Conservation (phyloP, 2,113 vertebrate genomes). For the Hyperoodon ampullatus region DNA sequence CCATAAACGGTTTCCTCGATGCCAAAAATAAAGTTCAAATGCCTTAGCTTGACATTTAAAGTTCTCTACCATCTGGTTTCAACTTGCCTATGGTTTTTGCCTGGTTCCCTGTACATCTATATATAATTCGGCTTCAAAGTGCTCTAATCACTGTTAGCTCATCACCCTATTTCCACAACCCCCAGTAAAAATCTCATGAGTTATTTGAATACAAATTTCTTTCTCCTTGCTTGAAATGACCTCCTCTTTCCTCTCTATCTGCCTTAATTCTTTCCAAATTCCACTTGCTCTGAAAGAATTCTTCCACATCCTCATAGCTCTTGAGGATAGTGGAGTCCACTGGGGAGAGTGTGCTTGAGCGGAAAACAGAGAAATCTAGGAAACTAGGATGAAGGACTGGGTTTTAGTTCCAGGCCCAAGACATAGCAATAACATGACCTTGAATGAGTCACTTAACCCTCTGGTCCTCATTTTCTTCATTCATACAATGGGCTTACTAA, state of each 20-base stretch:
- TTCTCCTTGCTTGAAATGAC: background rate
- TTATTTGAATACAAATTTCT: background rate
- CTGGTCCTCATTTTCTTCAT: background rate
- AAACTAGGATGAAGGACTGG: background rate
- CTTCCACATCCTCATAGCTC: background rate
- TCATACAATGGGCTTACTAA: background rate
- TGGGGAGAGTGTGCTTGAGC: background rate
- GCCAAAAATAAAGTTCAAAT: conserved; percentile 71
- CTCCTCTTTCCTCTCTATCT: background rate
- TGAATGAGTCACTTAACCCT: background rate
- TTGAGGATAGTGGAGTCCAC: background rate
- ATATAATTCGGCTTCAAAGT: background rate
- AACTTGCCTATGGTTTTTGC: conserved; percentile 19
- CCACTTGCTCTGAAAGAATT: background rate
- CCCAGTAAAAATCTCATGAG: background rate
- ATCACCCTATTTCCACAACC: background rate
- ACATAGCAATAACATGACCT: background rate
- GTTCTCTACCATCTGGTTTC: conserved; percentile 64
- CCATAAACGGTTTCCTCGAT: conserved; percentile 16
- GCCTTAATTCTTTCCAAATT: background rate
- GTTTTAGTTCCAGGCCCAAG: background rate
- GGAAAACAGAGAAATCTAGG: background rate
- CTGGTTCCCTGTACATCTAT: background rate
- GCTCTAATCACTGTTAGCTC: background rate
- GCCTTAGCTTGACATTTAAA: conserved; percentile 70